Percentiles rank a stretch among this genome's conserved stretches.
phyloP scores from a whole-genome alignment of 2,113 vertebrate genomes.

The Pteropus alecto region DNA sequence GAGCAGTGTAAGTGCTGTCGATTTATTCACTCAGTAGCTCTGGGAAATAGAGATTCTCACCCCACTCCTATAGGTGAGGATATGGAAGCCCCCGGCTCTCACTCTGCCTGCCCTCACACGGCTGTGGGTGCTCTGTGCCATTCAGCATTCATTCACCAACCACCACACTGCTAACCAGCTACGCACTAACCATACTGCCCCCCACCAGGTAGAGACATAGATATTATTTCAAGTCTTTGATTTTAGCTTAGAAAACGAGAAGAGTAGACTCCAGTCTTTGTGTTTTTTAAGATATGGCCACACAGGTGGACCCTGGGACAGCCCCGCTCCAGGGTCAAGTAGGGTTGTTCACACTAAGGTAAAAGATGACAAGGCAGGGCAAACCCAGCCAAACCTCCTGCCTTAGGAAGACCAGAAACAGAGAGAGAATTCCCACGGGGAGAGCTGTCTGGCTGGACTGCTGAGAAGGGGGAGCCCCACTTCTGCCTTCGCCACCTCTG shows the following conservation, averaged over 20 bases:
- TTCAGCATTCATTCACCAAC: accelerated
- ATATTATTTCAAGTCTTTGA: background rate
- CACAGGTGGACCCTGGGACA: background rate
- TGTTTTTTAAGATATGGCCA: background rate
- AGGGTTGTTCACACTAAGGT: background rate
- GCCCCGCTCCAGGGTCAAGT: background rate
- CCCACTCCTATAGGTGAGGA: background rate
- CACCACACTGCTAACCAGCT: background rate
- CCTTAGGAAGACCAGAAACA: background rate
- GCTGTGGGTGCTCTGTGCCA: background rate
- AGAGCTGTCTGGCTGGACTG: background rate
- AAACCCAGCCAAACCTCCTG: background rate
- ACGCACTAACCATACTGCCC: accelerated
- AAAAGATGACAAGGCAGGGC: background rate
- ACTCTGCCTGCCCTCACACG: too few relatives aligned
- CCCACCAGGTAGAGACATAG: background rate
- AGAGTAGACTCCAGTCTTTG: too few relatives aligned
- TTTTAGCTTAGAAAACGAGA: background rate
- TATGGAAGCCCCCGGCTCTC: background rate
- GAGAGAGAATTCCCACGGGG: too few relatives aligned
- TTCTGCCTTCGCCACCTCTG: background rate
- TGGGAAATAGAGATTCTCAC: background rate
- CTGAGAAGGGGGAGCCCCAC: background rate
- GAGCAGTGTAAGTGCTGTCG: background rate
- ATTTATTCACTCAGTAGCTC: background rate